Percentiles rank a stretch among this genome's conserved stretches.
Conservation (phyloP, 1,140 invertebrate species). For the Condylostylus longicornis region DNA sequence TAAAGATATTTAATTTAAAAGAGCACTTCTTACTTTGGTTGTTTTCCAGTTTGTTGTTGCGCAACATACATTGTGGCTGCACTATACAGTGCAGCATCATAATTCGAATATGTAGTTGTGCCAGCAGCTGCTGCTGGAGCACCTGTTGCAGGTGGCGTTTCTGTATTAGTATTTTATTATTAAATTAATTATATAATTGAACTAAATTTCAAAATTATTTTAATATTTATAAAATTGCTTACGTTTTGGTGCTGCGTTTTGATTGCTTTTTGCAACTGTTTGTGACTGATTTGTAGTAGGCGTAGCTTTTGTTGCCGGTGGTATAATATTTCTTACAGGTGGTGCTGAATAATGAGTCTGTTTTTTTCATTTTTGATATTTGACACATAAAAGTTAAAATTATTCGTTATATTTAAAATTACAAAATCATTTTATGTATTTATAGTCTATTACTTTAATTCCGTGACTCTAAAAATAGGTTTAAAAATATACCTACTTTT, state of each 20-base stretch:
- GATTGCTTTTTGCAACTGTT: slow-evolving; percentile 21
- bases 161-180: too few species aligned
- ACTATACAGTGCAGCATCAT: slow-evolving; percentile 85
- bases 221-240: slow-evolving; percentile 8
- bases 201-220: background rate
- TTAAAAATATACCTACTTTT: too few species aligned
- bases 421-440: too few species aligned
- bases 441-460: too few species aligned
- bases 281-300: slow-evolving; percentile 31
- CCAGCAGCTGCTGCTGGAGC: slow-evolving; percentile 43
- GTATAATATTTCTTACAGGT: slow-evolving; percentile 32
- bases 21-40: slow-evolving; percentile 12
- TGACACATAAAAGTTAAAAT: too few species aligned
- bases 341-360: slow-evolving; percentile 35
- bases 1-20: slow-evolving; percentile 13
- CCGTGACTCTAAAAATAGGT: too few species aligned
- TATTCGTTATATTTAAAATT: too few species aligned
- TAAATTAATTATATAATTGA: background rate
- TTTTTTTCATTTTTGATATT: too few species aligned
- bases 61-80: slow-evolving; percentile 85
- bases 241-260: slow-evolving; percentile 15
- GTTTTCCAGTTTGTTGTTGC: slow-evolving; percentile 52
- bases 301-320: slow-evolving; percentile 20
- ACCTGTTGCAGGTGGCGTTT: slow-evolving; percentile 6
- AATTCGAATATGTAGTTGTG: slow-evolving; percentile 57